Evolutionary conservation across 1,140 invertebrate species (phyloP), one percentile per base, ranked within the genome.

Genomic region (Centruroides vittatus): DNA sequence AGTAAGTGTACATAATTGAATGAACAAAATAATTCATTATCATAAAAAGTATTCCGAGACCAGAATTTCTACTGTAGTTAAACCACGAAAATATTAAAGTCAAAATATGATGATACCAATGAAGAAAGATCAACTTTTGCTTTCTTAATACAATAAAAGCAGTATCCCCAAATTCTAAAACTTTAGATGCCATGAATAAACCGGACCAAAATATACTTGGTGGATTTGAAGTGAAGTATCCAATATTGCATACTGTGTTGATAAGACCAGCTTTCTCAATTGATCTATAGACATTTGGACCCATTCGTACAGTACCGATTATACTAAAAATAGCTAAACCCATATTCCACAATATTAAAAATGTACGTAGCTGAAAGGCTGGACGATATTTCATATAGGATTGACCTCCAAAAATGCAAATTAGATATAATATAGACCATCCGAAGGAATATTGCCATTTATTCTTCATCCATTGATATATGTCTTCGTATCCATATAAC

Each of bases 21-120:
- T 99, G 96, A 35, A 99, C 93, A 67, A 85, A 87, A 75, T 93
- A 99, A 76, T 99, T 99, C 88, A 99, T 96, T n/a, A 93, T 88
- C 70, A 98, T 89, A 75, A 95, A 98, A 94, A 95, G 98, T 55
- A 92, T 80, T 52, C 91, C 95, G 6, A 91, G 89, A 12, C 93
- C 86, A 11, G 92, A 95, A 78, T 94, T 93, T 73, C 98, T 92
- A 11, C 88, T 87, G 76, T 96, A 98, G 5, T 89, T 93, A 78
- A 94, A 98, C 94, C 94, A 98, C 4, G 89, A 88, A 76, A 98
- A 98, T 35, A 98, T 80, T 35, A 98, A 80, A 6, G 82, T 82
- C 34, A 79, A 80, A 11, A 82, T 76, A 69, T 83, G 82, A 68
- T 83, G 82, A 67, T 83, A 83, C 92, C 92, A 95, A 74, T 98